Evolutionary conservation across 2,888 invertebrate species (phyloP), one percentile per base, ranked within the genome.

Genomic region (Lumbricus terrestris): DNA sequence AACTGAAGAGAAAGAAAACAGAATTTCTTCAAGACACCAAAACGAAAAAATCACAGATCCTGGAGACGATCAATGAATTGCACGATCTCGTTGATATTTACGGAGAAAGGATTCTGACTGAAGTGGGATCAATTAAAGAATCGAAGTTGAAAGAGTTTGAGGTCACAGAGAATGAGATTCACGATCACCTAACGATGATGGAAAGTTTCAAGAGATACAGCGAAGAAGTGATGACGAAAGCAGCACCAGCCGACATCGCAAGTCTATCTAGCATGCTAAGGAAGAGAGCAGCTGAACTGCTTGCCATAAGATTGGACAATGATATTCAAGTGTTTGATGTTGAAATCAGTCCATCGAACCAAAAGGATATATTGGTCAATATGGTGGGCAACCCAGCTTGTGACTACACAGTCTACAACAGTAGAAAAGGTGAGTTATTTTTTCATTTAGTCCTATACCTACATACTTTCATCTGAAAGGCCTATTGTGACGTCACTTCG

Each of bases 131-230:
- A 15, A 23, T 85, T 16, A 85, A 35, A 23, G 20, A 35, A 23
- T 34, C 16, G 8, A 85, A 85, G 37, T 11, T 85, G 85, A 85
- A 85, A 37, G 85, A 85, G 5, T 85, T 85, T 5, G 35, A 85
- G 20, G 35, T 23, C 20, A 35, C 85, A 1, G 34, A 34, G 18
- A 85, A 85, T 23, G 37, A 85, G 23, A 85, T 85, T 13, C 85
- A 85, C 16, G 85, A 85, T 85, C 85, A 23, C 23, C 37, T 85
- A 85, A 35, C 35, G 35, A 85, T 85, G 85, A 85, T 85, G 85
- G 85, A 85, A 23, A 85, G 85, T 23, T 85, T 85, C 85, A 85
- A 85, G 34, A 34, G 23, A 20, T 85, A 85, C 37, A 85, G 85
- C 23, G 35, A 85, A 8, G 85, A 85, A 37, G 85, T 85, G 18